phyloP scores from a whole-genome alignment of 1,140 invertebrate genomes.

The Pogonus chalceus region DNA sequence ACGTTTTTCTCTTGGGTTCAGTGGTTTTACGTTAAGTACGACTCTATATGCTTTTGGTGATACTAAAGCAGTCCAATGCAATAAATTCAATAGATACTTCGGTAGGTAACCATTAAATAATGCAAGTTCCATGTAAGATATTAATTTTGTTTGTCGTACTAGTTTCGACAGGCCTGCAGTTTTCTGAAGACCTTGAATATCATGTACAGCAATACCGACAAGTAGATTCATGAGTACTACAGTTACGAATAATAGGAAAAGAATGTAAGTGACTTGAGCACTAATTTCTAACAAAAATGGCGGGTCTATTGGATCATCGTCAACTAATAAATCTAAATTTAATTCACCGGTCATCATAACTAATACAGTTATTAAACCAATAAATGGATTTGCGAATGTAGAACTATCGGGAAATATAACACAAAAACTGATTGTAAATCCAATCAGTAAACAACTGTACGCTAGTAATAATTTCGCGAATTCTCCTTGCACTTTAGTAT shows the following conservation, averaged over 20 bases:
- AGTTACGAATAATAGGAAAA: slow-evolving; percentile 67
- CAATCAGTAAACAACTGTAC: slow-evolving; percentile 72
- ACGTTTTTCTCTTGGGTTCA: slow-evolving; percentile 69
- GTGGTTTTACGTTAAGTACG: slow-evolving; percentile 64
- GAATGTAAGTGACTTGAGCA: slow-evolving; percentile 59
- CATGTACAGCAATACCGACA: slow-evolving; percentile 69
- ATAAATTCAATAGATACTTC: slow-evolving; percentile 54
- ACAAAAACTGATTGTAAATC: slow-evolving; percentile 78
- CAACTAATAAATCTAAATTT: slow-evolving; percentile 56
- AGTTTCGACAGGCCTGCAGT: slow-evolving; percentile 64
- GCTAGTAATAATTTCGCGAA: slow-evolving; percentile 73
- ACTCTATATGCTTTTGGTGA: slow-evolving; percentile 66
- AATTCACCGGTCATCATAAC: slow-evolving; percentile 87
- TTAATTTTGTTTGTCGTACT: slow-evolving; percentile 66
- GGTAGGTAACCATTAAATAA: slow-evolving; percentile 61
- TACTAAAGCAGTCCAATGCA: slow-evolving; percentile 63
- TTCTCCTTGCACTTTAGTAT: slow-evolving; percentile 72
- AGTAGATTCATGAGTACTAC: slow-evolving; percentile 74
- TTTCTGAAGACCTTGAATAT: slow-evolving; percentile 68
- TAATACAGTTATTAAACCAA: slow-evolving; percentile 69
- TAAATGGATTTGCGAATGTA: slow-evolving; percentile 66
- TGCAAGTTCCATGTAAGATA: slow-evolving; percentile 62
- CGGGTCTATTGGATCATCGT: slow-evolving; percentile 49
- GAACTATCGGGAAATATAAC: slow-evolving; percentile 72
- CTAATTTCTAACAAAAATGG: slow-evolving; percentile 54